Evolutionary conservation across 2,113 vertebrate species (phyloP).

Genomic region (Oryzias woworae): DNA sequence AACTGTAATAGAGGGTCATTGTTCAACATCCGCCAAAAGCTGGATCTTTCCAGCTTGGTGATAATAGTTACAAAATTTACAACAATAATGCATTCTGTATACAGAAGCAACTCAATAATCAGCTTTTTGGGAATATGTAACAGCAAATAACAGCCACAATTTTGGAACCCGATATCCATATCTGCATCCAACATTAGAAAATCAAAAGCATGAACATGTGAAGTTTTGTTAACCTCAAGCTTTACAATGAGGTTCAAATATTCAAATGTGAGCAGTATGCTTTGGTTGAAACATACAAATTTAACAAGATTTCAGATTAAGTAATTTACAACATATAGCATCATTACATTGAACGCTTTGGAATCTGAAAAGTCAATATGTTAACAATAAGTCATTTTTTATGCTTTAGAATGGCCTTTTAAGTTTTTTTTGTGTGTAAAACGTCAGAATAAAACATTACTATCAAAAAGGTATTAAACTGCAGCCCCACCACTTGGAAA

Average conservation of each 20-base stretch:
- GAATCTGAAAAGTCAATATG: neutral
- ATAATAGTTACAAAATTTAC: too few relatives aligned
- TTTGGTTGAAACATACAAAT: slow-evolving; percentile 33
- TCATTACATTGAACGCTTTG: slow-evolving; percentile 22
- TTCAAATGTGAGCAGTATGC: slow-evolving; percentile 7
- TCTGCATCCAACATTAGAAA: slow-evolving; percentile 17
- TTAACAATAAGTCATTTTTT: too few relatives aligned
- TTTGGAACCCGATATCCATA: slow-evolving; percentile 1
- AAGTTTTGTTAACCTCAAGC: slow-evolving; percentile 22
- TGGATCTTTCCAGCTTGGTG: too few relatives aligned
- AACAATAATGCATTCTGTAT: too few relatives aligned
- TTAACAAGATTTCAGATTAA: slow-evolving; percentile 23
- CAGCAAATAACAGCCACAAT: too few relatives aligned
- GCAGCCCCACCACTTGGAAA: too few relatives aligned
- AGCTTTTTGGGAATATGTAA: neutral
- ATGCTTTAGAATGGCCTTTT: too few relatives aligned
- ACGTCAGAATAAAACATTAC: too few relatives aligned
- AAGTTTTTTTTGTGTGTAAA: too few relatives aligned
- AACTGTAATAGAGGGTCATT: too few relatives aligned
- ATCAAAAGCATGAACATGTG: neutral
- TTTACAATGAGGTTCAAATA: slow-evolving; percentile 33
- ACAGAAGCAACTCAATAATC: neutral
- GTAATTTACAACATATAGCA: slow-evolving; percentile 39
- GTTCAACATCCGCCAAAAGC: too few relatives aligned
- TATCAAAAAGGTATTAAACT: too few relatives aligned